Conservation (phyloP, 2,113 vertebrate genomes). For the Chloebia gouldiae region DNA sequence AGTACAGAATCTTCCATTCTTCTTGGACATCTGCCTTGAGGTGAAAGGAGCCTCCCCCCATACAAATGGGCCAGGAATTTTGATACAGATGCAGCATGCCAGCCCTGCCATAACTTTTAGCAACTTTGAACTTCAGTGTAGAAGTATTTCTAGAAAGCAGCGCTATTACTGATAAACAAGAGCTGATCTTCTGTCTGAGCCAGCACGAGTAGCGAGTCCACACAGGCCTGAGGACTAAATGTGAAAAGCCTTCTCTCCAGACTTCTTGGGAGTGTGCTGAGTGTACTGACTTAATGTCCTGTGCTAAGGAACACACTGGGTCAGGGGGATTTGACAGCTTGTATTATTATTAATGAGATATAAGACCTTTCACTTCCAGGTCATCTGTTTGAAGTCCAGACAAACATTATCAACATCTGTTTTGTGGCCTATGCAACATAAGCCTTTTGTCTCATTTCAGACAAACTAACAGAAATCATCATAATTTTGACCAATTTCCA, state of each 20-base stretch:
- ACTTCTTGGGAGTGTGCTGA: neutral
- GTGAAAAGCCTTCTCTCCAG: neutral
- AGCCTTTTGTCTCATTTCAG: constrained; percentile 21
- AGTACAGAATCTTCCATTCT: neutral
- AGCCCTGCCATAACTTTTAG: neutral
- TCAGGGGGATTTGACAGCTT: constrained; percentile 29
- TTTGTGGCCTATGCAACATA: constrained; percentile 31
- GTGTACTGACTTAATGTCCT: neutral
- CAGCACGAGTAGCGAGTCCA: neutral
- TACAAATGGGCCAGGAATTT: neutral
- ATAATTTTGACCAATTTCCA: neutral
- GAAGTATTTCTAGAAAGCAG: neutral
- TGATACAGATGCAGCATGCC: neutral
- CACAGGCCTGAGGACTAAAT: neutral
- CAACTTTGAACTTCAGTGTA: neutral
- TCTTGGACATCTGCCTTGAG: neutral
- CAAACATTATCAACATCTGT: constrained; percentile 38
- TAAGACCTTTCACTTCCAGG: constrained; percentile 58
- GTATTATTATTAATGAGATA: constrained; percentile 59
- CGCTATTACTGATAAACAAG: neutral
- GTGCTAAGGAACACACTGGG: neutral
- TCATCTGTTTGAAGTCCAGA: constrained; percentile 56
- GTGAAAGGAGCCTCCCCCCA: neutral
- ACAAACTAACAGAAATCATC: neutral
- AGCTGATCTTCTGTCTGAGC: neutral